Conservation (phyloP, 2,113 vertebrate species). For the Pandion haliaetus region DNA sequence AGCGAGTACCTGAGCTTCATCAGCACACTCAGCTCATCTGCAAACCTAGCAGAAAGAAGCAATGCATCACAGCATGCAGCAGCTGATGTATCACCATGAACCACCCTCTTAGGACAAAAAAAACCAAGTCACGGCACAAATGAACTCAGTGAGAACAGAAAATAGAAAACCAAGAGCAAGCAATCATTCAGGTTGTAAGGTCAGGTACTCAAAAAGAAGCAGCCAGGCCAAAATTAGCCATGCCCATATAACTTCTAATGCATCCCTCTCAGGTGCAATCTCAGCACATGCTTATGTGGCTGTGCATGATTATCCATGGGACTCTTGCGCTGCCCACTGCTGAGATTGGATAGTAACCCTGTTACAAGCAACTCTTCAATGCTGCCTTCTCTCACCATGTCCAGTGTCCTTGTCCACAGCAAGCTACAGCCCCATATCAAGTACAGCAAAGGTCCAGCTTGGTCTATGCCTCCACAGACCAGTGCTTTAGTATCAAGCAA, state of each 20-base stretch:
- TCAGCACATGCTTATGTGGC: not conserved
- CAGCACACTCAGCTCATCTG: slow-evolving; percentile 84
- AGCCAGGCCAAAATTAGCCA: not conserved
- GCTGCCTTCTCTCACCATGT: not conserved
- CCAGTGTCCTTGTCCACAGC: not conserved
- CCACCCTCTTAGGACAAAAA: not conserved
- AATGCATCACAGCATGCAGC: fast-evolving
- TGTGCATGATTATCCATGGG: not conserved
- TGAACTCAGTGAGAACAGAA: fast-evolving
- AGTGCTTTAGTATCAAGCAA: not conserved
- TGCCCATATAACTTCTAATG: not conserved
- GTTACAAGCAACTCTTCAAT: not conserved
- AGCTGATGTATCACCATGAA: not conserved
- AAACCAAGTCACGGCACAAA: fast-evolving
- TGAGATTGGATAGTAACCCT: not conserved
- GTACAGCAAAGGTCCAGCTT: not conserved
- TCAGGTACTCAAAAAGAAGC: not conserved
- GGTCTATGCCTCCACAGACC: not conserved
- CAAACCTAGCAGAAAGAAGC: slow-evolving; percentile 69
- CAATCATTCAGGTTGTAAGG: not conserved
- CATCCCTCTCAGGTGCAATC: not conserved
- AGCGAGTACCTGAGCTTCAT: slow-evolving; percentile 78
- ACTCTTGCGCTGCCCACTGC: not conserved
- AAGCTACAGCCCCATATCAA: not conserved
- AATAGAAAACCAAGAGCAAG: not conserved